Evolutionary conservation across 2,113 vertebrate genomes (phyloP).

Genomic region (Microtus montanus): DNA sequence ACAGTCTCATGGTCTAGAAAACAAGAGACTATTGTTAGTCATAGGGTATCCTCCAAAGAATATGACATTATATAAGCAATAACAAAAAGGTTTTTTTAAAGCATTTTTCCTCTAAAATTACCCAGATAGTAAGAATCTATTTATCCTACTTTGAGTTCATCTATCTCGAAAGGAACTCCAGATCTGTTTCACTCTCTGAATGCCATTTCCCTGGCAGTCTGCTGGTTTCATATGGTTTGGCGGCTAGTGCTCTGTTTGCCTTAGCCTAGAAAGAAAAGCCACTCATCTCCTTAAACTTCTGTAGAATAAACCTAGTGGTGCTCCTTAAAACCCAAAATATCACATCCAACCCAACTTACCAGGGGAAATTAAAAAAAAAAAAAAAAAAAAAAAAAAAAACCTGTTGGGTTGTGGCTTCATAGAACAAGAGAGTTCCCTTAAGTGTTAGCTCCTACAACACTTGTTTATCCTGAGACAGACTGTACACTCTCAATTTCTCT

Average conservation of each 20-base stretch:
- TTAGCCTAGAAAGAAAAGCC: constrained; percentile 80
- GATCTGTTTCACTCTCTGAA: constrained; percentile 50
- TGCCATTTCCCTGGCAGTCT: constrained; percentile 68
- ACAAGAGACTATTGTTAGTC: not conserved
- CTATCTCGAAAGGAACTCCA: constrained; percentile 51
- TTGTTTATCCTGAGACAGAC: no score
- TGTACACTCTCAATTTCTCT: no score
- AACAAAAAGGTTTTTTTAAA: constrained; percentile 23
- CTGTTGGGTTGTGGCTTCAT: no score
- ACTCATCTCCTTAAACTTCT: constrained; percentile 64
- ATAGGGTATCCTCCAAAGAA: not conserved
- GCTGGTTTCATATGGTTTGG: constrained; percentile 65
- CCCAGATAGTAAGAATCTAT: not conserved
- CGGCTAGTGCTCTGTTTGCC: constrained; percentile 68
- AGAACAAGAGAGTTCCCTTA: no score
- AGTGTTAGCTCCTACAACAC: no score
- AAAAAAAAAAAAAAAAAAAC: no score
- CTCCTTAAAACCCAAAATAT: constrained; percentile 75
- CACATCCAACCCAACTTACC: constrained; percentile 30
- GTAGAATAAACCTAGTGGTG: constrained; percentile 63
- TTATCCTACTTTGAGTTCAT: constrained; percentile 39
- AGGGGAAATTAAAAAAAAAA: no score
- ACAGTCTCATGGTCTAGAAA: not conserved
- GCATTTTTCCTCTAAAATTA: constrained; percentile 53
- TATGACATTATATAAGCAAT: not conserved